Percentiles rank a stretch among this genome's conserved stretches.
Conservation (phyloP, 1,140 invertebrate species). For the Reticulitermes speratus region DNA sequence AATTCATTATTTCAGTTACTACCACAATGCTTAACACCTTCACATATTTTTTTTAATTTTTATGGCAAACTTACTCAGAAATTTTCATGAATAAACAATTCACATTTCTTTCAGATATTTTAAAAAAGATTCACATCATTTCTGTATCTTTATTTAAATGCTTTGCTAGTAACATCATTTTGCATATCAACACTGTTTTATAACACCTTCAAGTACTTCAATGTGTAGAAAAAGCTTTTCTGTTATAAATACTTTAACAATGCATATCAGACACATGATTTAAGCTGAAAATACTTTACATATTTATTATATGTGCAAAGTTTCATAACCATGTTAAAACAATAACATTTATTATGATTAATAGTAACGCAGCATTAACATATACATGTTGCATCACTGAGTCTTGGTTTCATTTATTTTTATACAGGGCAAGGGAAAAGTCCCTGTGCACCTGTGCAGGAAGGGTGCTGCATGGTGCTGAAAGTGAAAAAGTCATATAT, state of each 20-base stretch:
- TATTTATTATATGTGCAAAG: neutral
- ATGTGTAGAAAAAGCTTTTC: slow-evolving; percentile 5
- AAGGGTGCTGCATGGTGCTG: too few species aligned
- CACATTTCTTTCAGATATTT: neutral
- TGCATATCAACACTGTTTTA: neutral
- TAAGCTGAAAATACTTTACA: slow-evolving; percentile 29
- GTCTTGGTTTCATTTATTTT: neutral
- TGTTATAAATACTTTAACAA: slow-evolving; percentile 23
- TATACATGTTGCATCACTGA: slow-evolving; percentile 2
- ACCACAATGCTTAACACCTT: neutral
- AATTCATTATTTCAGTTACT: slow-evolving; percentile 6
- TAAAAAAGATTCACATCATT: slow-evolving; percentile 26
- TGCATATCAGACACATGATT: slow-evolving; percentile 23
- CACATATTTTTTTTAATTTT: neutral
- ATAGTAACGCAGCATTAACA: neutral
- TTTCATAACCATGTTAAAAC: slow-evolving; percentile 14
- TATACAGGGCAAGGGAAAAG: too few species aligned
- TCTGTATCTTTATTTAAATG: slow-evolving; percentile 20
- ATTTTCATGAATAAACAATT: neutral
- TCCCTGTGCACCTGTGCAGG: too few species aligned
- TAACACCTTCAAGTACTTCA: neutral
- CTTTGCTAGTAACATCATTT: slow-evolving; percentile 26
- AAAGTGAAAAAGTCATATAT: too few species aligned
- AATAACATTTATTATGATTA: slow-evolving; percentile 19
- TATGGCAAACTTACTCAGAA: slow-evolving; percentile 7